A percentile compares a stretch with the other conserved stretches of the same genome.
phyloP scores from a whole-genome alignment of 35 echinoderm and acorn worm genomes.

The Ophiothrix spiculata region DNA sequence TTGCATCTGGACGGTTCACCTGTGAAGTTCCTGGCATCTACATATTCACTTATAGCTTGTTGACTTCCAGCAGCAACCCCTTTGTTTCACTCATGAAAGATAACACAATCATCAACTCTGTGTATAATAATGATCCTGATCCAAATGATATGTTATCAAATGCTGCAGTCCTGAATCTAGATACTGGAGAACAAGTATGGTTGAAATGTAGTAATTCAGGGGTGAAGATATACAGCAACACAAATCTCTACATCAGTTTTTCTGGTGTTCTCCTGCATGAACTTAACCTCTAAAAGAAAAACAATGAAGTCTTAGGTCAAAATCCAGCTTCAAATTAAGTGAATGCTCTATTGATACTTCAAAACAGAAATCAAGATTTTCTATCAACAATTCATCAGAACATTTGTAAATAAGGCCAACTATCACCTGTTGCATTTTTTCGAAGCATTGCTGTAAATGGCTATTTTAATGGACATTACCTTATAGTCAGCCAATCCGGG shows the following conservation, averaged over 20 bases:
- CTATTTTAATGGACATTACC: too few species aligned
- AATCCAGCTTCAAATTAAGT: too few species aligned
- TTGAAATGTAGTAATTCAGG: not conserved
- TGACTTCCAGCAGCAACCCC: not conserved
- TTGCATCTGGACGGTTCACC: not conserved
- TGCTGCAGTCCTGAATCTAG: not conserved
- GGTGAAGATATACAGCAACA: not conserved
- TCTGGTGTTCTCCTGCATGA: not conserved
- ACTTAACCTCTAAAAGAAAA: too few species aligned
- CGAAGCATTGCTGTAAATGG: too few species aligned
- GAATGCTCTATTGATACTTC: too few species aligned
- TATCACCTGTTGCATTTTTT: too few species aligned
- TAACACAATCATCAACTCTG: not conserved
- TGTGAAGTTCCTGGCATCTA: slow-evolving; percentile 2
- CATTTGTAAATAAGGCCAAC: too few species aligned
- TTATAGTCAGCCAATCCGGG: too few species aligned
- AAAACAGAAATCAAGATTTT: too few species aligned
- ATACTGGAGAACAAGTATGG: not conserved
- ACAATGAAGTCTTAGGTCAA: too few species aligned
- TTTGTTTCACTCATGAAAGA: not conserved
- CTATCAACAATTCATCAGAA: too few species aligned
- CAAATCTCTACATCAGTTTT: not conserved
- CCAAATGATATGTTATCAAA: not conserved
- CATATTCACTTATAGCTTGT: not conserved
- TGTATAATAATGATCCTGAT: not conserved